These are phyloP conservation scores for Boloria euphrosyne DNA, from an alignment of 2,888 invertebrate genomes.

Conservation along the genomic window DNA sequence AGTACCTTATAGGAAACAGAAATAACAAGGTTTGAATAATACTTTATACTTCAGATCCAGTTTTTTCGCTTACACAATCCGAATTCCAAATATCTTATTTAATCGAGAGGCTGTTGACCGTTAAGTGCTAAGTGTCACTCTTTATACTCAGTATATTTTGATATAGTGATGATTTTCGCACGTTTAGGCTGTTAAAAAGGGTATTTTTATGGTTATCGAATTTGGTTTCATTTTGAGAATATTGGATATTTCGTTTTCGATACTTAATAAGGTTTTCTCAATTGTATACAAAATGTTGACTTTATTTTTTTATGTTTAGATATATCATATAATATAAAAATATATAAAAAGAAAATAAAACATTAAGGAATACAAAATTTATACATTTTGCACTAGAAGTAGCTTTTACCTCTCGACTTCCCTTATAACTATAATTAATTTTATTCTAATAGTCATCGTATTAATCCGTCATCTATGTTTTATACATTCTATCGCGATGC, in stretches of 20 bases:
- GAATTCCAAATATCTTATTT: constrained; percentile 54
- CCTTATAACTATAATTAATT: too few relatives aligned
- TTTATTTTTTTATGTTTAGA: neutral
- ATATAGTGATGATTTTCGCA: constrained; percentile 59
- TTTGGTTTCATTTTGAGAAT: constrained; percentile 22
- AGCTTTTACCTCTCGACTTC: too few relatives aligned
- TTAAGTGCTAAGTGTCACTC: constrained; percentile 61
- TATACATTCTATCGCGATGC: too few relatives aligned
- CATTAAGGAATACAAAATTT: too few relatives aligned
- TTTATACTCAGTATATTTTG: constrained; percentile 62
- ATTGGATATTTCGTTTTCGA: constrained; percentile 10
- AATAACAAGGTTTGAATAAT: constrained; percentile 28
- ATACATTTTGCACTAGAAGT: too few relatives aligned
- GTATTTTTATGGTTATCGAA: constrained; percentile 32
- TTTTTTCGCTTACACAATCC: constrained; percentile 58
- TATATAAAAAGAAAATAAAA: too few relatives aligned
- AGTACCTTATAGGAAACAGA: constrained; percentile 20
- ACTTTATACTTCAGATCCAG: constrained; percentile 22
- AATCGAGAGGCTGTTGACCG: constrained; percentile 60
- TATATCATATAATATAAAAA: too few relatives aligned
- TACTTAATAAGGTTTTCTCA: neutral
- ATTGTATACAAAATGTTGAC: constrained; percentile 7
- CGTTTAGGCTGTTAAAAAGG: constrained; percentile 47
- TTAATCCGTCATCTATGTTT: too few relatives aligned
- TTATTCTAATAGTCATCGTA: too few relatives aligned